Percentiles rank a stretch among this genome's conserved stretches.
Evolutionary conservation across 2,113 vertebrate genomes (phyloP).

Genomic region (Zapornia atra): DNA sequence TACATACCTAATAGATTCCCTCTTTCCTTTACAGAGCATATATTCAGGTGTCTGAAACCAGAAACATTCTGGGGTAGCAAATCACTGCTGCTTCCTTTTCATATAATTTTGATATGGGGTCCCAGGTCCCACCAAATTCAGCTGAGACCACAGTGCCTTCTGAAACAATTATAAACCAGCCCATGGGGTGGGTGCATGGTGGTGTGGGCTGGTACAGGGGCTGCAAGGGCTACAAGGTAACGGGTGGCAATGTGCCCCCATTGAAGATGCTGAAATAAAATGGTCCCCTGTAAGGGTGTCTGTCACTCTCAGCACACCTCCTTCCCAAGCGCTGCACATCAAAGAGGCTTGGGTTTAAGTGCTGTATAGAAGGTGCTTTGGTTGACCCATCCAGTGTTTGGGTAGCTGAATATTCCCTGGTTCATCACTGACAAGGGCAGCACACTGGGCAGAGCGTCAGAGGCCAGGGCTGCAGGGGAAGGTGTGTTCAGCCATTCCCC

Average conservation of each 20-base stretch:
- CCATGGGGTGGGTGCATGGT: rapidly evolving
- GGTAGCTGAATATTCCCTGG: not conserved
- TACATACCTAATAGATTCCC: not conserved
- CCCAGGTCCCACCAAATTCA: not conserved
- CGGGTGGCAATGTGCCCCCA: not conserved
- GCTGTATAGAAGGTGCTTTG: not conserved
- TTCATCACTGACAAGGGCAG: not conserved
- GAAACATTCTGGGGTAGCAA: not conserved
- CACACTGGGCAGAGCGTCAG: rapidly evolving
- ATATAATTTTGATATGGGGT: not conserved
- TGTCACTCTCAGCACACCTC: not conserved
- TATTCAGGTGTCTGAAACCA: conserved; percentile 10
- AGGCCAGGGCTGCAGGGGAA: not conserved
- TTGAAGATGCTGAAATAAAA: not conserved
- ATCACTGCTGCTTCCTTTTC: not conserved
- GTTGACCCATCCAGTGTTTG: not conserved
- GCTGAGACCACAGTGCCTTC: not conserved
- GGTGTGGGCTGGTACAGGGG: not conserved
- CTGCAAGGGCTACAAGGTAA: not conserved
- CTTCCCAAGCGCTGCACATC: not conserved
- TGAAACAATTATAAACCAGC: not conserved
- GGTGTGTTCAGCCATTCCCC: not conserved
- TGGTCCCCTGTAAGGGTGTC: rapidly evolving
- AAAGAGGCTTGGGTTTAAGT: not conserved
- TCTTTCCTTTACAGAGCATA: not conserved